Evolutionary conservation across 1,140 invertebrate genomes (phyloP).

Genomic region (Belonocnema kinseyi): DNA sequence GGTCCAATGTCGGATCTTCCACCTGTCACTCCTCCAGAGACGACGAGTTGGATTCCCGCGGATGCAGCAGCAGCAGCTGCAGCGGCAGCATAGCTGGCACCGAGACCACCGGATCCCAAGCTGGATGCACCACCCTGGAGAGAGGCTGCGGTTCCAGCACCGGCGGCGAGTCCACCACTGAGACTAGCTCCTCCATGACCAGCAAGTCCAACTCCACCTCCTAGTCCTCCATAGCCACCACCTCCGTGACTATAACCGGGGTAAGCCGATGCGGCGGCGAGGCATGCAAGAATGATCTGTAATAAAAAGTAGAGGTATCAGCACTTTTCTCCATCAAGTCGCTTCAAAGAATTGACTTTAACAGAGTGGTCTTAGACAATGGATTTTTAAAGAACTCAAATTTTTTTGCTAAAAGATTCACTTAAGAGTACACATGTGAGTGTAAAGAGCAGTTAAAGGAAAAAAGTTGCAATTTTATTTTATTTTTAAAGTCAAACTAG

Average conservation of each 20-base stretch:
- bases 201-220: constrained; percentile 62
- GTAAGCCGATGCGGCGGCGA: too few species aligned
- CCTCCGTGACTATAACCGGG: too few species aligned
- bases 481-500: constrained; percentile 16
- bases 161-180: too few species aligned
- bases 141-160: too few species aligned
- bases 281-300: too few species aligned
- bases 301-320: constrained; percentile 15
- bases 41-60: constrained; percentile 61
- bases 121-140: too few species aligned
- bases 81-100: too few species aligned
- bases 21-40: constrained; percentile 73
- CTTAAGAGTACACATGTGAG: constrained; percentile 3
- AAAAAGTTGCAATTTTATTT: not conserved
- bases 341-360: not conserved
- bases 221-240: too few species aligned
- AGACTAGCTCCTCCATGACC: too few species aligned
- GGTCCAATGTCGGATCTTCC: constrained; percentile 42
- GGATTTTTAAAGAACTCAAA: too few species aligned
- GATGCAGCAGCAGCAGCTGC: too few species aligned
- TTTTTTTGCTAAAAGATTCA: not conserved
- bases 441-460: not conserved
- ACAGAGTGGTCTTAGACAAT: not conserved
- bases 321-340: not conserved
- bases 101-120: too few species aligned